Base-by-base conservation (phyloP, 2,113 vertebrate species). In the Cochlearius cochlearius region DNA sequence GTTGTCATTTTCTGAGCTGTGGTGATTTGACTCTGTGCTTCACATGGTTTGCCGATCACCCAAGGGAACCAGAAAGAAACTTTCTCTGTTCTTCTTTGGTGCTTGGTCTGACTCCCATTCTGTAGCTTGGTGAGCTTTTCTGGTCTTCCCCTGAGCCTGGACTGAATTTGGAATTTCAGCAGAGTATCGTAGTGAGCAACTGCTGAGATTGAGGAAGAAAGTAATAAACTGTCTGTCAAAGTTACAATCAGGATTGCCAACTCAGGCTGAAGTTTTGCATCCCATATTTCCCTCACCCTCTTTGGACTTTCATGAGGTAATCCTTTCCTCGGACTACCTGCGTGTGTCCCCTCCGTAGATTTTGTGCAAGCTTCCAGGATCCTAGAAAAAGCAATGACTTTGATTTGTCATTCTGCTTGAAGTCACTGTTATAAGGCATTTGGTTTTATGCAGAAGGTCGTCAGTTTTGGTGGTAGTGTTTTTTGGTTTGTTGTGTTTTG, bases 331-430 rank as follows among this genome's bases (percentile, higher is more conserved):
- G 2, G 55, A 63, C 49, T 74, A 67, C 10, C 10, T 73, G n/a
- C 0, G 0, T 62, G 30, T 22, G 5, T 50, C 5, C 20, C 23
- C 12, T 69, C 21, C 1, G 3, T 5, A 47, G 15, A 52, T 47
- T 71, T 77, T 82, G 39, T 53, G 32, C 23, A 13, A 23, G 7
- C 69, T 94, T 84, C 21, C 25, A 59, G 49, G 11, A 52, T 62
- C 38, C 25, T 83, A 41, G 36, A 38, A 58, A 50, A 7, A 62
- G 17, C 45, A 62, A 38, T 17, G 9, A 53, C 47, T 55, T 91
- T 43, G 36, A n/a, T 38, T 73, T 72, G 16, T 72, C 32, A 25
- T 60, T 49, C 38, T 72, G 10, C 23, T 75, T 63, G 45, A 86
- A 16, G 43, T 59, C 38, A n/a, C 25, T 36, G 10, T 39, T 88